A percentile compares a stretch with the other conserved stretches of the same genome.
These are phyloP conservation scores for Hestina assimilis DNA, from an alignment of 1,140 invertebrate species.

Conservation along the genomic window DNA sequence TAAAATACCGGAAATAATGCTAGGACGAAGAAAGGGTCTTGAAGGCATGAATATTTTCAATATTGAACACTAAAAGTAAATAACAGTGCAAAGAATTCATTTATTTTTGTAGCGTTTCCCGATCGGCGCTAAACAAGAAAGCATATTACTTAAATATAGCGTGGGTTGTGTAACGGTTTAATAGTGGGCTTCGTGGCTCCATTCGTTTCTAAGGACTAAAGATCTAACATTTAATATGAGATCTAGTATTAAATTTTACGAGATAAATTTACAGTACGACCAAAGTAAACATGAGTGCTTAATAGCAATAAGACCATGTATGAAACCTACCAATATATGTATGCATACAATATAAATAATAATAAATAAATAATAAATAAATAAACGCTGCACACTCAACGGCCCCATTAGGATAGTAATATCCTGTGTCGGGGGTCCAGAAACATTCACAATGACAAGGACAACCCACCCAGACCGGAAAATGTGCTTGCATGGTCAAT, in stretches of 20 bases:
- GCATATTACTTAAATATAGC: slow-evolving; percentile 3
- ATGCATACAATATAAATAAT: too few relatives aligned
- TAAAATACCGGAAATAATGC: too few relatives aligned
- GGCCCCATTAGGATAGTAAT: too few relatives aligned
- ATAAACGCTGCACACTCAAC: too few relatives aligned
- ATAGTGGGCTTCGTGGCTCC: slow-evolving; percentile 1
- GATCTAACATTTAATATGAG: slow-evolving; percentile 18
- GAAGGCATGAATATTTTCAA: background rate
- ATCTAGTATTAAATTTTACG: slow-evolving; percentile 13
- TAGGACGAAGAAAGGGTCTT: too few relatives aligned
- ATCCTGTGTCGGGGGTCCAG: too few relatives aligned
- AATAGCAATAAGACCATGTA: background rate
- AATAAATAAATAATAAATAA: too few relatives aligned
- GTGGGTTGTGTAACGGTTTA: slow-evolving; percentile 15
- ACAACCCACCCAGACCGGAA: too few relatives aligned
- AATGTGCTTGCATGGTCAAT: too few relatives aligned
- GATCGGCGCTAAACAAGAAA: background rate
- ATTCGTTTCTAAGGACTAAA: slow-evolving; percentile 5
- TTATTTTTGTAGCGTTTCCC: too few relatives aligned
- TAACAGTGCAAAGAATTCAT: background rate
- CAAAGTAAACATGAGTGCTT: background rate
- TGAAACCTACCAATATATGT: too few relatives aligned
- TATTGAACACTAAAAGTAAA: background rate
- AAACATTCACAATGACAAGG: too few relatives aligned
- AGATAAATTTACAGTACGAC: slow-evolving; percentile 3